Evolutionary conservation across 2,797 vertebrate genomes (phyloP).

Genomic region (Acipenser transmontanus): DNA sequence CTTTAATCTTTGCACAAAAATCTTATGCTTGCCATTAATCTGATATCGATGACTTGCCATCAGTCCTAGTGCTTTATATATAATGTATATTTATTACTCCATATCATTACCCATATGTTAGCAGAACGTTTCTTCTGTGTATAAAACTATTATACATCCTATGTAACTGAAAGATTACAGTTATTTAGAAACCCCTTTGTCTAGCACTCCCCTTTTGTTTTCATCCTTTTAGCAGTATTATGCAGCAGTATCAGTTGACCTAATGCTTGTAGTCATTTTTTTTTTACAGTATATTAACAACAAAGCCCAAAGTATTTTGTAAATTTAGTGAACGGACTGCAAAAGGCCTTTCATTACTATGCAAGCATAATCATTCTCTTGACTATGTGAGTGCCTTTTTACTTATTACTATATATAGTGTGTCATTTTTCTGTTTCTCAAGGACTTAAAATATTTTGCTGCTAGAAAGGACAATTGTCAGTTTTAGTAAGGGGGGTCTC

Average conservation of each 20-base stretch:
- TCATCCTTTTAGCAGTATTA: conserved; percentile 1
- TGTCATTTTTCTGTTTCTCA: background rate
- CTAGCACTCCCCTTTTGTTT: background rate
- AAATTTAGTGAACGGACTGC: background rate
- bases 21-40: too few relatives aligned
- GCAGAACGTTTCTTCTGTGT: too few relatives aligned
- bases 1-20: too few relatives aligned
- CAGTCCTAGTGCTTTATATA: too few relatives aligned
- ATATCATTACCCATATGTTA: too few relatives aligned
- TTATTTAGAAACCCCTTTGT: background rate
- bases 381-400: conserved; percentile 9
- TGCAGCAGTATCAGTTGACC: background rate
- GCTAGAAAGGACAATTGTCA: background rate
- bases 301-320: background rate
- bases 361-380: conserved; percentile 11
- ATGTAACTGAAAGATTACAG: background rate
- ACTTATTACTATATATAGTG: background rate
- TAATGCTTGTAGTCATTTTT: background rate
- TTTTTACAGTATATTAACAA: background rate
- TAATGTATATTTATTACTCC: too few relatives aligned
- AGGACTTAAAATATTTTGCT: background rate
- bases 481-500: background rate
- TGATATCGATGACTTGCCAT: too few relatives aligned
- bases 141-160: too few relatives aligned
- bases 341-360: conserved; percentile 13